Conservation (phyloP, 2,888 invertebrate genomes). For the Cremastinae sp. region DNA sequence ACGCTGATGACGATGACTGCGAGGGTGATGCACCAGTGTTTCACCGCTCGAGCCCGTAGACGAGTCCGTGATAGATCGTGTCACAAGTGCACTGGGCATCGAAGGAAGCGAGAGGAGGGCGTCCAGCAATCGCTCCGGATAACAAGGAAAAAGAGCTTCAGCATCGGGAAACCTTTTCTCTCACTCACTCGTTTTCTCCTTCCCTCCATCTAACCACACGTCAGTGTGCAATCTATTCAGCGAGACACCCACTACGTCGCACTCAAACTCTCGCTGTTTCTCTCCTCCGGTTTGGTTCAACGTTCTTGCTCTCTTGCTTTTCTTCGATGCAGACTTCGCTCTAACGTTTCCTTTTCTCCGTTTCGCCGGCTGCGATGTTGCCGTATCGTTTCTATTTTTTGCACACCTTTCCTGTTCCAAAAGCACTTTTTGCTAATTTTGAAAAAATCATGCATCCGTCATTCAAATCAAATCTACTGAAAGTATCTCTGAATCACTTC, state of each 20-base stretch:
- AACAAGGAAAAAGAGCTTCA: conserved; percentile 73
- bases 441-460: conserved; percentile 3
- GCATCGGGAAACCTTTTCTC: conserved; percentile 34
- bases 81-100: conserved; percentile 59
- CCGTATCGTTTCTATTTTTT: conserved; percentile 12
- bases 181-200: neutral
- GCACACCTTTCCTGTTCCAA: conserved; percentile 16
- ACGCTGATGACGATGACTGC: conserved; percentile 39
- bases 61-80: conserved; percentile 72
- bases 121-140: conserved; percentile 73
- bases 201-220: neutral
- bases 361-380: conserved; percentile 18
- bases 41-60: conserved; percentile 66
- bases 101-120: conserved; percentile 60
- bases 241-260: conserved; percentile 69
- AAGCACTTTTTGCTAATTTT: conserved; percentile 34
- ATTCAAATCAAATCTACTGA: neutral
- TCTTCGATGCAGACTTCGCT: conserved; percentile 49
- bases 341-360: conserved; percentile 26
- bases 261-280: conserved; percentile 43
- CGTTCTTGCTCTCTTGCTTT: conserved; percentile 23
- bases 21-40: conserved; percentile 19
- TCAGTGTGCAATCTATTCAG: conserved; percentile 37
- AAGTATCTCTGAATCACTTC: too few relatives aligned
- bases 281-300: conserved; percentile 23